Evolutionary conservation across 2,888 invertebrate species (phyloP).

Genomic region (Drosophila neonasuta): DNA sequence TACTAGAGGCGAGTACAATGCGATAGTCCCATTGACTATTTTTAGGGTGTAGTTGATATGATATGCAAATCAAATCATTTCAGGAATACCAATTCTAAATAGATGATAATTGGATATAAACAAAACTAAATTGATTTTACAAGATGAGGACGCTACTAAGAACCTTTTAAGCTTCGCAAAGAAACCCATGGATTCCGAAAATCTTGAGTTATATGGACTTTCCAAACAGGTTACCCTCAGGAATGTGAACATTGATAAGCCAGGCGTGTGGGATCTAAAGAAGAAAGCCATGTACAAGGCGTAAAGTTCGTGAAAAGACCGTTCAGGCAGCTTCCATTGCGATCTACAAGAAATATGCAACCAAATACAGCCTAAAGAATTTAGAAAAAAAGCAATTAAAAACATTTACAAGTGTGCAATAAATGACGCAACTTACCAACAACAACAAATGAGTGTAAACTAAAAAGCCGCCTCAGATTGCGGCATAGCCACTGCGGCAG

Average conservation of each 20-base stretch:
- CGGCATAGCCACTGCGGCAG: conserved; percentile 94
- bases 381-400: too few species aligned
- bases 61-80: conserved; percentile 37
- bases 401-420: conserved; percentile 7
- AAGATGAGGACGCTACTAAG: conserved; percentile 63
- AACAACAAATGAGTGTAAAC: conserved; percentile 18
- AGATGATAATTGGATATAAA: not conserved
- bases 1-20: not conserved
- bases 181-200: conserved; percentile 89
- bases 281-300: conserved; percentile 97
- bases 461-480: conserved; percentile 85
- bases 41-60: not conserved
- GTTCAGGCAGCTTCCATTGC: conserved; percentile 92
- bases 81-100: conserved; percentile 41
- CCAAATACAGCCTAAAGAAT: conserved; percentile 82
- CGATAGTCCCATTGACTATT: conserved; percentile 15
- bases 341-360: conserved; percentile 84
- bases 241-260: conserved; percentile 90
- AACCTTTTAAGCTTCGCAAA: conserved; percentile 88
- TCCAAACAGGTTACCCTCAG: conserved; percentile 93
- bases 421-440: conserved; percentile 48
- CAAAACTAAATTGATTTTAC: conserved; percentile 17
- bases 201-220: conserved; percentile 91
- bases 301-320: conserved; percentile 92
- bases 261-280: conserved; percentile 92